Evolutionary conservation across 1,140 invertebrate species (phyloP), one percentile per base, ranked within the genome.

Genomic region (Drosophila cardini): DNA sequence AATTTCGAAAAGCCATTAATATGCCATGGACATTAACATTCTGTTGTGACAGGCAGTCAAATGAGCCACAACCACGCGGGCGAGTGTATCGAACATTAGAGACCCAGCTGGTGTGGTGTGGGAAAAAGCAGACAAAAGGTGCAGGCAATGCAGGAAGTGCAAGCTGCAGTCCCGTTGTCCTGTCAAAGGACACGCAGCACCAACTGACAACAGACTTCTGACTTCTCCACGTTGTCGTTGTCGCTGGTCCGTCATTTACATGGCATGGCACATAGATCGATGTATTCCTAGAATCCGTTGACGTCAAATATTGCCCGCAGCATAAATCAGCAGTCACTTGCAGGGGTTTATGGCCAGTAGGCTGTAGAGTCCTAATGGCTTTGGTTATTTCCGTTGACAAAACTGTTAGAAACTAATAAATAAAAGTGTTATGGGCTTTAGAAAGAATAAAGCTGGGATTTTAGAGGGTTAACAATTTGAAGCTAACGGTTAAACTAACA

Each of bases 1-100:
- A 87, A 89, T 87, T 80, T 89, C 70, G 84, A 78, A 87, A 89
- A 80, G 69, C 84, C 84, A 87, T 87, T 87, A 89, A 87, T 84
- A 81, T 69, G 46, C 78, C 64, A 53, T 26, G 45, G 63, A 67
- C 82, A 85, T 85, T 85, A 85, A 78, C 78, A 75, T 86, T 63
- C 58, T 87, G 84, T 87, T 87, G 73, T 89, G 84, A 87, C 84
- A 87, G 84, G 50, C 84, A 84, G 84, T 77, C 76, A 87, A 87
- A 87, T 87, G 76, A 78, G 75, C 64, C 36, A 43, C 63, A 48
- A 62, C 72, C 69, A 48, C 53, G 61, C 68, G 68, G 43, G 18
- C 26, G 21, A 52, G n/a, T 32, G 26, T 48, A 34, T 13, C 26
- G 21, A 21, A 4, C 21, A 26, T 26, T 26, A 26, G 18, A 18